Evolutionary conservation across 2,797 vertebrate species (phyloP).

Genomic region (Alouatta caraya): DNA sequence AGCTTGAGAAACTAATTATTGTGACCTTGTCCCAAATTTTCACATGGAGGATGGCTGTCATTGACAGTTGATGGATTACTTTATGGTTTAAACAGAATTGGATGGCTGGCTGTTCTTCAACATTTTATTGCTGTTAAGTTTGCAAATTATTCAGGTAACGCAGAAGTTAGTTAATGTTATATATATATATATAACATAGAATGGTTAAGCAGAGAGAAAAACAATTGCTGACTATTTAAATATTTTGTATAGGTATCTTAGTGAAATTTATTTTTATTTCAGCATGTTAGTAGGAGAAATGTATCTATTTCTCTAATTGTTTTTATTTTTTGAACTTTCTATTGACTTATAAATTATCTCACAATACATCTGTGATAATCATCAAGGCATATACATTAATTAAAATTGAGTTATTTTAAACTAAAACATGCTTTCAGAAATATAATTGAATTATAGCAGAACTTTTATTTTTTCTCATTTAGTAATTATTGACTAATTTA

Average conservation of each 20-base stretch:
- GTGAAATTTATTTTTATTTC: conserved; percentile 17
- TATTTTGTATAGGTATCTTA: background rate
- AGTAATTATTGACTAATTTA: background rate
- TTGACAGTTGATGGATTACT: background rate
- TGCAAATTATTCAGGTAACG: background rate
- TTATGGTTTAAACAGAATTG: background rate
- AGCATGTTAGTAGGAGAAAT: background rate
- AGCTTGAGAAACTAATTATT: background rate
- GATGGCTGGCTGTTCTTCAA: background rate
- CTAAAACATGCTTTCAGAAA: background rate
- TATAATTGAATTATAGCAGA: background rate
- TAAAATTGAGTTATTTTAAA: background rate
- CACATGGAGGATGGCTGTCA: background rate
- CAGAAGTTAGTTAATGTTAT: background rate
- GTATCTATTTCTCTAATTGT: background rate
- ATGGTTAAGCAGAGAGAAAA: background rate
- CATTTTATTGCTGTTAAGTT: background rate
- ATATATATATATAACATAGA: background rate
- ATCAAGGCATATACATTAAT: background rate
- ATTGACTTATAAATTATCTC: conserved; percentile 5
- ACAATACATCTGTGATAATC: background rate
- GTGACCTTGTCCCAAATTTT: conserved; percentile 10
- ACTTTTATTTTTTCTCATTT: background rate
- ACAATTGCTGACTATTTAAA: background rate
- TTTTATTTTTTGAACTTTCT: background rate